Evolutionary conservation across 2,888 invertebrate genomes (phyloP).

Genomic region (Sarcophaga variegata): DNA sequence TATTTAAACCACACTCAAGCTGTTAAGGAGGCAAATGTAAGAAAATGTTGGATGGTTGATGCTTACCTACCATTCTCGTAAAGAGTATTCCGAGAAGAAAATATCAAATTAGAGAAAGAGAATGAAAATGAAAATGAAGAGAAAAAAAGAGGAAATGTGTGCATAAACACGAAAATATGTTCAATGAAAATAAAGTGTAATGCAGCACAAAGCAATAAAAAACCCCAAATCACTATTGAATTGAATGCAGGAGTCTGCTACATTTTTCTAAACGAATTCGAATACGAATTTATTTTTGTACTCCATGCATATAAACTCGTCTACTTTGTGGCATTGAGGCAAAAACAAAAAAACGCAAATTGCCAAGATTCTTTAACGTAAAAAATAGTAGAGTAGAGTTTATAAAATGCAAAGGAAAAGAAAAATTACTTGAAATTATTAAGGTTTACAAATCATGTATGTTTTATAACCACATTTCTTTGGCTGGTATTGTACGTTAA

Average conservation of each 20-base stretch:
- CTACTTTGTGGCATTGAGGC: constrained; percentile 55
- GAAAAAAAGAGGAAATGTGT: neutral
- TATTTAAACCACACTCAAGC: neutral
- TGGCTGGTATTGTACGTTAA: neutral
- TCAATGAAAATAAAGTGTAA: constrained; percentile 69
- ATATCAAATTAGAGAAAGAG: constrained; percentile 22
- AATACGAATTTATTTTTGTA: neutral
- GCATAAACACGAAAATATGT: constrained; percentile 54
- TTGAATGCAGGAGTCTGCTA: constrained; percentile 46
- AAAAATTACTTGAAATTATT: constrained; percentile 49
- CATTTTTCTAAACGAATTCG: neutral
- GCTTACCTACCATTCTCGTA: neutral
- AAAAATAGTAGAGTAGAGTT: constrained; percentile 50
- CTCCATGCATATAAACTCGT: neutral
- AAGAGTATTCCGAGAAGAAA: constrained; percentile 26
- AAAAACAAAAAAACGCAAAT: constrained; percentile 32
- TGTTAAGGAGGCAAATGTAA: neutral
- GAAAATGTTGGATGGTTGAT: neutral
- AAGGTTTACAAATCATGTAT: constrained; percentile 64
- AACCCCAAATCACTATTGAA: constrained; percentile 65
- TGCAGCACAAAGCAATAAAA: constrained; percentile 68
- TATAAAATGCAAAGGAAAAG: constrained; percentile 57
- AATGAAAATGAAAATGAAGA: neutral
- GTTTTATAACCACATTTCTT: constrained; percentile 38
- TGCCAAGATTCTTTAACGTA: constrained; percentile 48